These are phyloP conservation scores for Epinephelus coioides DNA, from an alignment of 2,797 vertebrate genomes.

Conservation along the genomic window DNA sequence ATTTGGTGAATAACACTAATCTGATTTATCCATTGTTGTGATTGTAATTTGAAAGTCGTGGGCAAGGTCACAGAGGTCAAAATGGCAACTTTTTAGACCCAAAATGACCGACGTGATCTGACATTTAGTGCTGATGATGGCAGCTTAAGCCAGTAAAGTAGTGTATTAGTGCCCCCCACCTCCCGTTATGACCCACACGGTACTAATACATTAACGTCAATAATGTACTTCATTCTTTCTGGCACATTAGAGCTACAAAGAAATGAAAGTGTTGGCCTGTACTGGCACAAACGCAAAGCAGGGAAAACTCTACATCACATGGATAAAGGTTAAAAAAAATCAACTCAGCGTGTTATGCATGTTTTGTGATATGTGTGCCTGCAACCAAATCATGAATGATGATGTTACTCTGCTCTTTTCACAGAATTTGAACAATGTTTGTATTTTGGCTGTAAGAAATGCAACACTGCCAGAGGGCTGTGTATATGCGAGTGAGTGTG, in stretches of 20 bases:
- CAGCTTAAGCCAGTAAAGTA: conserved; percentile 24
- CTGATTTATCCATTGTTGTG: background rate
- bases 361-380: conserved; percentile 47
- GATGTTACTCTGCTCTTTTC: conserved; percentile 62
- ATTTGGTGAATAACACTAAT: background rate
- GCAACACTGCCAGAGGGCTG: conserved; percentile 75
- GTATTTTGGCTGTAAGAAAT: conserved; percentile 67
- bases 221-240: conserved; percentile 33
- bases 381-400: conserved; percentile 60
- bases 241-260: conserved; percentile 38
- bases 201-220: conserved; percentile 40
- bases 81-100: conserved; percentile 15
- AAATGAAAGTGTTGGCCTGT: conserved; percentile 15
- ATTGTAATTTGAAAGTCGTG: conserved; percentile 22
- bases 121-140: conserved; percentile 54
- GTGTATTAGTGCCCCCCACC: conserved; percentile 35
- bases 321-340: conserved; percentile 34
- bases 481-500: conserved; percentile 56
- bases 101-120: conserved; percentile 42
- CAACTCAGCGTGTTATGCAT: conserved; percentile 23
- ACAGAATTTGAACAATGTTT: conserved; percentile 72
- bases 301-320: conserved; percentile 27
- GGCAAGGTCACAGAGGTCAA: background rate
- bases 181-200: conserved; percentile 24
- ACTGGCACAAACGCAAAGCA: conserved; percentile 31